These are phyloP conservation scores for Oxygymnocypris stewartii DNA, from an alignment of 2,113 vertebrate species.

Conservation along the genomic window DNA sequence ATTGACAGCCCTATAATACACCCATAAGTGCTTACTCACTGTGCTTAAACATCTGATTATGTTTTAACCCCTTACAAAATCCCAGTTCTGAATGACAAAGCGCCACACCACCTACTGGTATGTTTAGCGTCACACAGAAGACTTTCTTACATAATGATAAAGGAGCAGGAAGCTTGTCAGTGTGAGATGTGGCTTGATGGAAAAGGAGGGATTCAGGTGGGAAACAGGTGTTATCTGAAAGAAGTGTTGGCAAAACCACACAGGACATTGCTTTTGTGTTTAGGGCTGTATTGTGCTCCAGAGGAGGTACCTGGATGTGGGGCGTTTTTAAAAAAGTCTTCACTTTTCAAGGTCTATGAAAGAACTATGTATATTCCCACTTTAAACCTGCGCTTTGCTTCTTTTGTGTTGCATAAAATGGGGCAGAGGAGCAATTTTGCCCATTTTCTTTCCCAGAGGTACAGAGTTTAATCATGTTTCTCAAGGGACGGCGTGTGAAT, in stretches of 20 bases:
- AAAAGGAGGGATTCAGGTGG: slow-evolving; percentile 20
- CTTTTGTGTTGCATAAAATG: slow-evolving; percentile 50
- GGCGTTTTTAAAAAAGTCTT: slow-evolving; percentile 31
- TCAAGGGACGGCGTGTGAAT: slow-evolving; percentile 12
- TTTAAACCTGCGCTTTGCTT: not conserved
- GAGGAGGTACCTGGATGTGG: slow-evolving; percentile 25
- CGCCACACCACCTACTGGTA: not conserved
- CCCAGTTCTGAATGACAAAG: not conserved
- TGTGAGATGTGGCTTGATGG: not conserved
- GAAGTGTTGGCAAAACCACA: slow-evolving; percentile 28
- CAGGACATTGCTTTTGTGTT: slow-evolving; percentile 50
- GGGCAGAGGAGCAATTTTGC: slow-evolving; percentile 21
- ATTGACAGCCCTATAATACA: not conserved
- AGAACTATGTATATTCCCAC: slow-evolving; percentile 43
- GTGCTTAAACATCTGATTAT: not conserved
- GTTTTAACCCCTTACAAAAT: slow-evolving; percentile 1
- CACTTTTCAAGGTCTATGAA: slow-evolving; percentile 27
- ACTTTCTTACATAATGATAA: not conserved
- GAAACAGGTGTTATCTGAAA: slow-evolving; percentile 13
- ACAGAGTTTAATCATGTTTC: slow-evolving; percentile 29
- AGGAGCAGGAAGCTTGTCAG: not conserved
- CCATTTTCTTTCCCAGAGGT: slow-evolving; percentile 18
- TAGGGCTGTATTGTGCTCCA: slow-evolving; percentile 40
- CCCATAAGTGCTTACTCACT: slow-evolving; percentile 1
- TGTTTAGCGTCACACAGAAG: not conserved